Percentiles rank a stretch among this genome's conserved stretches.
Conservation (phyloP, 2,113 vertebrate genomes). For the Excalfactoria chinensis region DNA sequence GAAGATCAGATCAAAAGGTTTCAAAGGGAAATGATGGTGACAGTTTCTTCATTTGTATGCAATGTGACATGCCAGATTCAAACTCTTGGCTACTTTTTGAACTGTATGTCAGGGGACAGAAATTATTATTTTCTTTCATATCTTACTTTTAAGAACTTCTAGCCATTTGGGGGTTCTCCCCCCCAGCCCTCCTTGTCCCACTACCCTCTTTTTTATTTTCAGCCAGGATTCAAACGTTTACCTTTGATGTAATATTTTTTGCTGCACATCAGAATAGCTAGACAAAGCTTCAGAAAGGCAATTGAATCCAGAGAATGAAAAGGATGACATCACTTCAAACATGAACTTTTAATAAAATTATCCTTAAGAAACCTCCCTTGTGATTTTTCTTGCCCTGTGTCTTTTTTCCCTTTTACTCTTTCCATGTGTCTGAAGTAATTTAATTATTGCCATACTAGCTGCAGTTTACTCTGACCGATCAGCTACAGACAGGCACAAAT, state of each 20-base stretch:
- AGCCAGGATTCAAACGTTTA: conserved; percentile 66
- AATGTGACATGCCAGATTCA: conserved; percentile 80
- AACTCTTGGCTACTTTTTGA: conserved; percentile 84
- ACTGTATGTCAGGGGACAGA: conserved; percentile 86
- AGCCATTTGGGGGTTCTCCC: conserved; percentile 77
- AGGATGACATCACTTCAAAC: conserved; percentile 79
- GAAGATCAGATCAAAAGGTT: conserved; percentile 82
- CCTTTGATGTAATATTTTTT: conserved; percentile 80
- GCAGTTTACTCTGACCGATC: conserved; percentile 28
- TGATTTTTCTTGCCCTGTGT: not conserved
- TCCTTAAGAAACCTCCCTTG: conserved; percentile 63
- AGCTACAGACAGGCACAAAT: conserved; percentile 6
- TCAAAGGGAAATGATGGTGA: conserved; percentile 82
- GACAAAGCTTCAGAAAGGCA: conserved; percentile 77
- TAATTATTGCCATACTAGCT: conserved; percentile 26
- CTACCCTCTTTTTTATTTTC: conserved; percentile 45
- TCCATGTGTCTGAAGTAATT: not conserved
- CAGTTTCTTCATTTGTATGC: conserved; percentile 87
- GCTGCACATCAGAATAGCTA: conserved; percentile 77
- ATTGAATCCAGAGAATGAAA: conserved; percentile 73
- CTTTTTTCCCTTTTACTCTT: not conserved
- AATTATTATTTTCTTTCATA: conserved; percentile 84
- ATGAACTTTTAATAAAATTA: conserved; percentile 67
- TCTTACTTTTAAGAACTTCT: conserved; percentile 81
- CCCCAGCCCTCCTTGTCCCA: conserved; percentile 35